Conservation (phyloP, 2,888 invertebrate species). For the Thymelicus lineola region DNA sequence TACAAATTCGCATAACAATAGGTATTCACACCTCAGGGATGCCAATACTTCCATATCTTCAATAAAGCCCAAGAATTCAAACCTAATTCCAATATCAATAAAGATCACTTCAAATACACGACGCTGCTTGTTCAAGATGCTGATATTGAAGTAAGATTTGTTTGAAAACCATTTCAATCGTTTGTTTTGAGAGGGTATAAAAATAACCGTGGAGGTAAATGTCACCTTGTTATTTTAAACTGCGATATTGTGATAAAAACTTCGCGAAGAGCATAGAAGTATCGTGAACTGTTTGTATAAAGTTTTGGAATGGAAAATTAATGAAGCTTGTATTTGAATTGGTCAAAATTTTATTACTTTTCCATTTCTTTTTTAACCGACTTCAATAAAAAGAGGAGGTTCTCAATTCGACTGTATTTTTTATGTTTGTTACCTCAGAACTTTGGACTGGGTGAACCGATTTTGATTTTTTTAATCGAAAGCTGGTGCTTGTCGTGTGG, state of each 20-base stretch:
- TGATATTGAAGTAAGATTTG: conserved; percentile 10
- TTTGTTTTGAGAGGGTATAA: not conserved
- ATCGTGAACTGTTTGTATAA: too few relatives aligned
- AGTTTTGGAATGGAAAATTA: not conserved
- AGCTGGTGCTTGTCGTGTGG: too few relatives aligned
- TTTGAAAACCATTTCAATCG: conserved; percentile 19
- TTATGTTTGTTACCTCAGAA: too few relatives aligned
- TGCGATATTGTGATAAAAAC: not conserved
- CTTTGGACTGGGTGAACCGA: too few relatives aligned
- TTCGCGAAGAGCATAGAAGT: not conserved
- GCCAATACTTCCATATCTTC: conserved; percentile 4
- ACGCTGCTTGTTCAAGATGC: not conserved
- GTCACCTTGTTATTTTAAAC: conserved; percentile 5
- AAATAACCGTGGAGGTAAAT: conserved; percentile 9
- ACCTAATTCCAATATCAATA: conserved; percentile 10
- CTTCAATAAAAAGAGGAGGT: too few relatives aligned
- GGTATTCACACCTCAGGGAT: not conserved
- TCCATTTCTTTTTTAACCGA: too few relatives aligned
- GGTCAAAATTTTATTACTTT: too few relatives aligned
- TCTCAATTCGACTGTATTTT: too few relatives aligned
- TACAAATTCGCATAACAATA: conserved; percentile 41
- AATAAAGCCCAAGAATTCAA: not conserved
- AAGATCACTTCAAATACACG: not conserved
- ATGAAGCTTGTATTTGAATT: too few relatives aligned
- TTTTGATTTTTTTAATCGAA: too few relatives aligned